phyloP scores from a whole-genome alignment of 2,113 vertebrate species.

The Aegithalos caudatus region DNA sequence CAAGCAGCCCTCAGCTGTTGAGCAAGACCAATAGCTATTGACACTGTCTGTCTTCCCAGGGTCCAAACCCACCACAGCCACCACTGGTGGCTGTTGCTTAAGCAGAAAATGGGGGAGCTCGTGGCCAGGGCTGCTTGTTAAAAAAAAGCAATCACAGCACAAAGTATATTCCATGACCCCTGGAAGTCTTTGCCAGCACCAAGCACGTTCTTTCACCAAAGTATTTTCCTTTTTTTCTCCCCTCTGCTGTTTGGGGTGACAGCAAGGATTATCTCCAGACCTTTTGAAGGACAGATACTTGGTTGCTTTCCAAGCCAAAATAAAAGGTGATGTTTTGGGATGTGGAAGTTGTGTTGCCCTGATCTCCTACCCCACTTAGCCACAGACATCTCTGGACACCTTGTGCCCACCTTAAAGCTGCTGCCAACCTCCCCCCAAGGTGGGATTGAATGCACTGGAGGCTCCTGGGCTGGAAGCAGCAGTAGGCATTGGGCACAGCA shows the following conservation, averaged over 20 bases:
- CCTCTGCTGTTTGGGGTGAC: background rate
- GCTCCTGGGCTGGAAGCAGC: background rate
- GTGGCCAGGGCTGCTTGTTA: background rate
- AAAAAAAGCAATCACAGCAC: background rate
- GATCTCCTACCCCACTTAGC: background rate
- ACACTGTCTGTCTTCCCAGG: background rate
- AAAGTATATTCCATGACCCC: background rate
- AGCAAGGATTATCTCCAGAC: background rate
- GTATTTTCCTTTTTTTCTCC: background rate
- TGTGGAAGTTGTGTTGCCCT: background rate
- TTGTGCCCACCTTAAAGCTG: background rate
- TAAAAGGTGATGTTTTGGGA: background rate
- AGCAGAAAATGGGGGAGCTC: background rate
- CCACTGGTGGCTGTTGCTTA: background rate
- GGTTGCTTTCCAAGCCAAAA: background rate
- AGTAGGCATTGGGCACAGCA: background rate
- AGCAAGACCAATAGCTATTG: background rate
- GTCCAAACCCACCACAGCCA: background rate
- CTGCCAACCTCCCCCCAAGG: background rate
- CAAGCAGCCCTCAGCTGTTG: background rate
- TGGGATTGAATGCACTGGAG: background rate
- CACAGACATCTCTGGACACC: background rate
- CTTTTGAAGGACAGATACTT: background rate
- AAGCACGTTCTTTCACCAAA: accelerated
- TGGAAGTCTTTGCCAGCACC: background rate